phyloP scores from a whole-genome alignment of 2,888 invertebrate species.

The Drosophila subsilvestris region DNA sequence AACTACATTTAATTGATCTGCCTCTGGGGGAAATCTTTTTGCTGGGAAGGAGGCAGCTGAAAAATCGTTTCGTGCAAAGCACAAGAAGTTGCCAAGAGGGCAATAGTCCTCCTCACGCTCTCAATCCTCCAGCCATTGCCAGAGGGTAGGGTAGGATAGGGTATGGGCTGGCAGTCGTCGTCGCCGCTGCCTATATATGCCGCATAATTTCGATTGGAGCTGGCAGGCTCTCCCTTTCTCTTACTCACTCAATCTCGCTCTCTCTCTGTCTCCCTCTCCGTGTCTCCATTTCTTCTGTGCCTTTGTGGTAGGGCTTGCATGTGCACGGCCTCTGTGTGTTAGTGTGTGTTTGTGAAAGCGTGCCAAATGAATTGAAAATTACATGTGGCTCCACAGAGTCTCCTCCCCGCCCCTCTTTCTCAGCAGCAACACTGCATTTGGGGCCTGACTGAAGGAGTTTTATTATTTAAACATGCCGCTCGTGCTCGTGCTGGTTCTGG shows the following conservation, averaged over 20 bases:
- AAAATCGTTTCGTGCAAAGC: constrained; percentile 79
- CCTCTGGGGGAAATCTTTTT: constrained; percentile 27
- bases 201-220: constrained; percentile 63
- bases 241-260: constrained; percentile 1
- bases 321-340: constrained; percentile 49
- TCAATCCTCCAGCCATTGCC: constrained; percentile 2
- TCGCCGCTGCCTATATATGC: constrained; percentile 41
- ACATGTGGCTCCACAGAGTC: constrained; percentile 68
- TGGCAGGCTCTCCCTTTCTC: constrained; percentile 9
- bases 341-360: constrained; percentile 53
- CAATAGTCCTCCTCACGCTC: constrained; percentile 5
- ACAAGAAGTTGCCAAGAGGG: constrained; percentile 60
- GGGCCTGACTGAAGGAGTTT: constrained; percentile 56
- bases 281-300: not conserved
- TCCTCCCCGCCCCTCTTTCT: constrained; percentile 10
- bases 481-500: constrained; percentile 2
- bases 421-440: constrained; percentile 28
- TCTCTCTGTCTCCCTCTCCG: constrained; percentile 15
- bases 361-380: constrained; percentile 79
- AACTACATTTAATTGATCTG: constrained; percentile 45
- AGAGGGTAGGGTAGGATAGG: not conserved
- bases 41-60: constrained; percentile 57
- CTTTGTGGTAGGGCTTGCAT: constrained; percentile 44
- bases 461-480: constrained; percentile 61
- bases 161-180: not conserved